Percentiles rank a stretch among this genome's conserved stretches.
Evolutionary conservation across 37 sponge, comb jelly and placozoan species (phyloP).

Genomic region (Trichoplax adhaerens): DNA sequence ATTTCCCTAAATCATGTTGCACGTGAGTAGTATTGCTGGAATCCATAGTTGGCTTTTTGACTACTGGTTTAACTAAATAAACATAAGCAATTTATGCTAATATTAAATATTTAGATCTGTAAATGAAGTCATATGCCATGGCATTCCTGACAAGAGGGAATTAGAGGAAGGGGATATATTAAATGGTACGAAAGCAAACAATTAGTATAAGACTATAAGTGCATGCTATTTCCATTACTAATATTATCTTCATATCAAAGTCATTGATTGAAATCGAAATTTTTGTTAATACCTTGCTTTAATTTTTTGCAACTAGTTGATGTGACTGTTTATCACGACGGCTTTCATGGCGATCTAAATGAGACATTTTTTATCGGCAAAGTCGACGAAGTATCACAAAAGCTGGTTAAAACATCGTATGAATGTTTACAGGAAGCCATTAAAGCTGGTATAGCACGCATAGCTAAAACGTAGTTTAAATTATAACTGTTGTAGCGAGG

Average conservation of each 20-base stretch:
- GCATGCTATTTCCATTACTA: constrained; percentile 4
- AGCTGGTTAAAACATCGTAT: constrained; percentile 59
- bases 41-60: too few relatives aligned
- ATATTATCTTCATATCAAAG: not conserved
- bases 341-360: constrained; percentile 92
- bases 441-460: constrained; percentile 20
- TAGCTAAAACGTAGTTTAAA: too few relatives aligned
- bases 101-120: constrained; percentile 44
- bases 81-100: not conserved
- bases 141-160: constrained; percentile 80
- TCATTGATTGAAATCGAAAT: not conserved
- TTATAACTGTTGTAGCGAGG: too few relatives aligned
- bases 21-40: constrained; percentile 25
- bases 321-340: constrained; percentile 57
- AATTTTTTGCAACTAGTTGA: constrained; percentile 21
- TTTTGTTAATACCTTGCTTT: not conserved
- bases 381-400: constrained; percentile 47
- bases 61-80: too few relatives aligned
- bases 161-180: constrained; percentile 80
- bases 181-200: constrained; percentile 29
- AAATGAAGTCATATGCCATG: constrained; percentile 94
- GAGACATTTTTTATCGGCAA: constrained; percentile 88
- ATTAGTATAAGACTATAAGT: constrained; percentile 5
- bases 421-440: constrained; percentile 78
- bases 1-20: constrained; percentile 92